phyloP scores from a whole-genome alignment of 2,113 vertebrate species.

The Empidonax traillii region DNA sequence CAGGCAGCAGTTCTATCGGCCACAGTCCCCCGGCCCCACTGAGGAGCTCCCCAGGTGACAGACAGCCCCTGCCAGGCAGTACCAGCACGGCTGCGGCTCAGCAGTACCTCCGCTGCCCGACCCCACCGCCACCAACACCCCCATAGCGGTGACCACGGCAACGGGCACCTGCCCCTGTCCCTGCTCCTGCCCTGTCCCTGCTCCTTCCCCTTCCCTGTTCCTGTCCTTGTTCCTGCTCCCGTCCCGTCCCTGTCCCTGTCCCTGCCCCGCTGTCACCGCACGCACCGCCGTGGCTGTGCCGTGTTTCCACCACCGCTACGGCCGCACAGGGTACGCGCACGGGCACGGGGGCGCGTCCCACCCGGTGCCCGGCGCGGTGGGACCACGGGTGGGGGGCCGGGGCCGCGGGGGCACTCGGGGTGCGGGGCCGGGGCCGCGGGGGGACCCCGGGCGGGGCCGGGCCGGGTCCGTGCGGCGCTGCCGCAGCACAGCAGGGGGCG shows the following conservation, averaged over 20 bases:
- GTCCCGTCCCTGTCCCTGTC: too few species aligned
- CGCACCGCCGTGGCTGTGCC: not conserved
- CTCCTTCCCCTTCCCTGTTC: too few species aligned
- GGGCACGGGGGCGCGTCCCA: not conserved
- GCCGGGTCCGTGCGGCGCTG: not conserved
- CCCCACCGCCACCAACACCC: not conserved
- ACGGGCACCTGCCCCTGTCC: not conserved
- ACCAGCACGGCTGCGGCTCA: not conserved
- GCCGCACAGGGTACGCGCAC: not conserved
- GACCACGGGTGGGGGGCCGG: too few species aligned
- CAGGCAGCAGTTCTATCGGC: fast-evolving
- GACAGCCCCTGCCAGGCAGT: not conserved
- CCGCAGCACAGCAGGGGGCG: too few species aligned
- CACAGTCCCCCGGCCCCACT: not conserved
- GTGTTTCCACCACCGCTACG: not conserved
- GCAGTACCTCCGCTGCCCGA: not conserved
- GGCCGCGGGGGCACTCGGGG: too few species aligned
- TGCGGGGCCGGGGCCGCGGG: not conserved
- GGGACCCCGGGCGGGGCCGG: not conserved
- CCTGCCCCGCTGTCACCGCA: too few species aligned
- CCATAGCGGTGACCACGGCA: not conserved
- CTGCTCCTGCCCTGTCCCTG: not conserved
- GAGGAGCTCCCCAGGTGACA: not conserved
- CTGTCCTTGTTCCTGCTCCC: too few species aligned
- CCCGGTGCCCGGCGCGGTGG: too few species aligned